Evolutionary conservation across 2,113 vertebrate genomes (phyloP), one percentile per base, ranked within the genome.

Genomic region (Actenoides lindsayi): DNA sequence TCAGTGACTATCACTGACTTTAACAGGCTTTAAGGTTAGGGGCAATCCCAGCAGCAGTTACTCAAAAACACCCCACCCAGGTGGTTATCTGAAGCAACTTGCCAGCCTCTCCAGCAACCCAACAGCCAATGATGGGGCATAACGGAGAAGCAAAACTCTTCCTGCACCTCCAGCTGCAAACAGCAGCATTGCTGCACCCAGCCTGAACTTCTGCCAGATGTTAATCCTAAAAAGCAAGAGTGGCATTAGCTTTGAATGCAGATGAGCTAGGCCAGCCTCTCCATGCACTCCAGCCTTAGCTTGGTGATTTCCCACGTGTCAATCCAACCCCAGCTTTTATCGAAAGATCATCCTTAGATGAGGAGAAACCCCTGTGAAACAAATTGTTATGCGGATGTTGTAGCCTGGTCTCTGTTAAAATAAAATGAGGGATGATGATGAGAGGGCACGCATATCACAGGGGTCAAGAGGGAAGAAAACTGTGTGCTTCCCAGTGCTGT

Each of bases 71-170:
- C 16, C 15, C 33, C 23, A 10, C 28, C 14, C 4, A 2, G 16
- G 30, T 5, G 1, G 46, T 37, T 42, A 25, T 25, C 30, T 37
- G 59, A 53, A 83, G 53, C 42, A 68, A 41, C 2, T 4, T 9
- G 16, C 8, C 35, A 51, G 44, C 54, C 69, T 70, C 51, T 44
- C 76, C 63, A 63, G 79, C 4, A 11, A 74, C 41, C 25, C 63
- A 46, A 5, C 5, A 64, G 33, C 21, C 70, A 31, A 6, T 0
- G 1, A 39, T 5, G n/a, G 74, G 3, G 13, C 1, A 2, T 4
- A 42, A 76, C 0, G 0, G 73, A 91, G 42, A 41, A 56, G 42
- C 33, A 60, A 79, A 80, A 13, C 39, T 46, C 42, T n/a, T 25
- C 51, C 37, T 28, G 37, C 51, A 53, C 21, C 37, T 90, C 70